These are phyloP conservation scores for Acrobasis suavella DNA, from an alignment of 2,888 invertebrate species.

Conservation along the genomic window DNA sequence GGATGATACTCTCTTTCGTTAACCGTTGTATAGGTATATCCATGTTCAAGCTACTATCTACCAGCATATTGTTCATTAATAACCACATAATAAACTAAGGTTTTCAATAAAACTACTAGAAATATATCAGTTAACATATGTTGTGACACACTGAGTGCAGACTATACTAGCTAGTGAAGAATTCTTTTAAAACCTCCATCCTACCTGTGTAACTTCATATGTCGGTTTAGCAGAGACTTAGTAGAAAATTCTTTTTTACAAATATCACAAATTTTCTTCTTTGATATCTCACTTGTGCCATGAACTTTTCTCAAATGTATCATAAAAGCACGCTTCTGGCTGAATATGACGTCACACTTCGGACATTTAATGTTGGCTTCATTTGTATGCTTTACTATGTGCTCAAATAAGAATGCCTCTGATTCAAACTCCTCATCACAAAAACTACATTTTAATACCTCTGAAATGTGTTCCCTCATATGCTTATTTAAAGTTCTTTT, in stretches of 20 bases:
- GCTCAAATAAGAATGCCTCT: constrained; percentile 39
- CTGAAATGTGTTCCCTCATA: constrained; percentile 48
- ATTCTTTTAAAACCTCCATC: neutral
- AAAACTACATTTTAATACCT: constrained; percentile 36
- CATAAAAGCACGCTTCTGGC: constrained; percentile 70
- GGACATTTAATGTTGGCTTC: constrained; percentile 60
- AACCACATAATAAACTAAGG: no score
- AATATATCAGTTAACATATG: no score
- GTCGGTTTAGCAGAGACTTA: constrained; percentile 68
- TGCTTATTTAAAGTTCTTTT: constrained; percentile 58
- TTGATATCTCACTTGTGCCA: neutral
- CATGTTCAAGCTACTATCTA: no score
- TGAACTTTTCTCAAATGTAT: constrained; percentile 34
- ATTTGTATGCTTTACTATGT: constrained; percentile 34
- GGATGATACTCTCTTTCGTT: no score
- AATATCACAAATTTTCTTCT: constrained; percentile 64
- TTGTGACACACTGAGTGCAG: no score
- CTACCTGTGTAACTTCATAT: constrained; percentile 75
- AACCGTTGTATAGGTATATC: no score
- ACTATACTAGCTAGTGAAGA: neutral
- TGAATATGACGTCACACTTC: constrained; percentile 78
- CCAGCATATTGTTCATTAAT: no score
- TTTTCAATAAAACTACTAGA: no score
- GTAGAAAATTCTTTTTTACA: constrained; percentile 70
- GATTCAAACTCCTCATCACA: constrained; percentile 39